These are phyloP conservation scores for Leucopternis melanops DNA, from an alignment of 2,113 vertebrate species.

Conservation along the genomic window DNA sequence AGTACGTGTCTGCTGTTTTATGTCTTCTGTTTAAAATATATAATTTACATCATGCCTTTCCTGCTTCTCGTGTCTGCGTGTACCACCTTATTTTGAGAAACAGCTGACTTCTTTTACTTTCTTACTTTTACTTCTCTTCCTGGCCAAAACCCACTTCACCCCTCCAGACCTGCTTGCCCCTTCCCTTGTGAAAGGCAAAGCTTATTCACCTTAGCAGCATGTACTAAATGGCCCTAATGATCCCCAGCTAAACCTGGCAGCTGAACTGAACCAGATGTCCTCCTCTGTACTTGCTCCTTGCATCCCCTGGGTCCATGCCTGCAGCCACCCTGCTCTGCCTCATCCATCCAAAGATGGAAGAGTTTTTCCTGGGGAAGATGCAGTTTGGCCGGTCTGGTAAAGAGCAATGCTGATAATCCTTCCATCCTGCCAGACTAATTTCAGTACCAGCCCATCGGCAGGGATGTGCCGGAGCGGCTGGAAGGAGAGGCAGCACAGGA, in stretches of 20 bases:
- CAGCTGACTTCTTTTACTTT: slow-evolving; percentile 35
- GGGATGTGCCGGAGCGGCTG: background rate
- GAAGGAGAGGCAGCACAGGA: background rate
- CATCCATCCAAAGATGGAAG: background rate
- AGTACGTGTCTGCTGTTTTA: too few species aligned
- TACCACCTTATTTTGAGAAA: slow-evolving; percentile 27
- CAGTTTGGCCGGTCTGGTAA: background rate
- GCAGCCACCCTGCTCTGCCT: background rate
- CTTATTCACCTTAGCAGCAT: background rate
- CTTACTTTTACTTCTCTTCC: slow-evolving; percentile 11
- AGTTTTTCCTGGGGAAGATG: background rate
- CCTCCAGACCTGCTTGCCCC: background rate
- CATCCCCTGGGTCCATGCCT: background rate
- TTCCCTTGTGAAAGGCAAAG: background rate
- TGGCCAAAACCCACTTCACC: slow-evolving; percentile 21
- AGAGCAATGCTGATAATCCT: background rate
- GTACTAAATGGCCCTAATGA: background rate
- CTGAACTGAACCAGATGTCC: background rate
- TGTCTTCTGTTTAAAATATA: too few species aligned
- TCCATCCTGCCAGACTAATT: background rate
- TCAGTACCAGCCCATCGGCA: background rate
- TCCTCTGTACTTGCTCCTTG: background rate
- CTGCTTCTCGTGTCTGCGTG: background rate
- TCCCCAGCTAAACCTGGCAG: background rate
- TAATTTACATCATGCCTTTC: too few species aligned